phyloP scores from a whole-genome alignment of 2,888 invertebrate genomes.

The Tetrapedia diversipes region DNA sequence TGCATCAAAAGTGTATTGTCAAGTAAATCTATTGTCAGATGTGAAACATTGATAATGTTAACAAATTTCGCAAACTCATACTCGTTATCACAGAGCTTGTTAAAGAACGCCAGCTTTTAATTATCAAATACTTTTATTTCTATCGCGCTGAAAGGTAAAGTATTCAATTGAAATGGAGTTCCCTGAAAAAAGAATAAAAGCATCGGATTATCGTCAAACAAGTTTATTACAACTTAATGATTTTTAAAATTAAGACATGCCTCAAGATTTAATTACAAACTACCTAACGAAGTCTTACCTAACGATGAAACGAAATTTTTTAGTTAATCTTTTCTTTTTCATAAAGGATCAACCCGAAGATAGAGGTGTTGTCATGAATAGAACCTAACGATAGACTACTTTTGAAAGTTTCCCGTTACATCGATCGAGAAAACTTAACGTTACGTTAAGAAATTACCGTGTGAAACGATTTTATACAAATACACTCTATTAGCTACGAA shows the following conservation, averaged over 20 bases:
- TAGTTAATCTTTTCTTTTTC: slow-evolving; percentile 16
- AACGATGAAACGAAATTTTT: slow-evolving; percentile 22
- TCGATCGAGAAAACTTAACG: slow-evolving; percentile 20
- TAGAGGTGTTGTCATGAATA: background rate
- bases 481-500: slow-evolving; percentile 22
- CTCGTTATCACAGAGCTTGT: background rate
- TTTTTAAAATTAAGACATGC: slow-evolving; percentile 24
- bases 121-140: background rate
- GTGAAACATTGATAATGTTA: background rate
- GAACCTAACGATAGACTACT: slow-evolving; percentile 7
- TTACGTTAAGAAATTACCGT: slow-evolving; percentile 10
- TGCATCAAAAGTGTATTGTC: slow-evolving; percentile 8
- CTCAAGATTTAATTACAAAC: slow-evolving; percentile 30
- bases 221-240: slow-evolving; percentile 21
- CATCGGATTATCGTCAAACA: slow-evolving; percentile 17
- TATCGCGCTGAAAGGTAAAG: background rate
- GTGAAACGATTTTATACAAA: slow-evolving; percentile 28
- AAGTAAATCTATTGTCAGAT: slow-evolving; percentile 15
- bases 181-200: background rate
- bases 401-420: slow-evolving; percentile 7
- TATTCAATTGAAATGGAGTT: background rate
- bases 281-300: slow-evolving; percentile 14
- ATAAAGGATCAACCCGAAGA: slow-evolving; percentile 1
- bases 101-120: slow-evolving; percentile 2
- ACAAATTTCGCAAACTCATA: background rate